phyloP scores from a whole-genome alignment of 2,797 vertebrate species.

The Valencia hispanica region DNA sequence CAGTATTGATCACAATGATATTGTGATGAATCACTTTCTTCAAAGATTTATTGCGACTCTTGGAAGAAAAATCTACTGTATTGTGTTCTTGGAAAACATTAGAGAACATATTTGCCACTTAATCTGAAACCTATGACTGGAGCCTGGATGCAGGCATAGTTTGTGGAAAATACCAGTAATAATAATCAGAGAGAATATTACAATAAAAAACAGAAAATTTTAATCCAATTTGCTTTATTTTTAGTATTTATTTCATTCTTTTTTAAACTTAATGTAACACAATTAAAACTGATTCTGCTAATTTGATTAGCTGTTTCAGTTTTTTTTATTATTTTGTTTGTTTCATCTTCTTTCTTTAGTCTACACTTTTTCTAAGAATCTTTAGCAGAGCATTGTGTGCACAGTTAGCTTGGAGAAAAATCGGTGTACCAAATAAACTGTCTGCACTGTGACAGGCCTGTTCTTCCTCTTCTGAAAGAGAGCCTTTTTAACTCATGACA shows the following conservation, averaged over 20 bases:
- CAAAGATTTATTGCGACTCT: neutral
- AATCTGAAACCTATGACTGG: neutral
- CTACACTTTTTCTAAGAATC: neutral
- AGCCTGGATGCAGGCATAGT: neutral
- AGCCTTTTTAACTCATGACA: constrained; percentile 19
- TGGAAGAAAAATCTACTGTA: neutral
- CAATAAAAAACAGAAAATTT: neutral
- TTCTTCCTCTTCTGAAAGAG: constrained; percentile 22
- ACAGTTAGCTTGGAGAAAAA: constrained; percentile 5
- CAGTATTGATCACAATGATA: neutral
- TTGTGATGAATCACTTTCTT: neutral
- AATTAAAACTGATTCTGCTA: neutral
- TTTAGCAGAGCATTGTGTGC: neutral
- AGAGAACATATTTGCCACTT: neutral
- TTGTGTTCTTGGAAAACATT: neutral
- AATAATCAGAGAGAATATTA: too few species aligned
- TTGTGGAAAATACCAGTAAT: neutral
- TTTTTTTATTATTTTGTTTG: neutral
- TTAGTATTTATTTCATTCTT: too few species aligned
- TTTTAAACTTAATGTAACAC: neutral
- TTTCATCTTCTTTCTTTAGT: neutral
- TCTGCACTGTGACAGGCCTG: neutral
- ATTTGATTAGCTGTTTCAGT: neutral
- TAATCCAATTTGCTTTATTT: neutral
- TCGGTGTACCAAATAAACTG: neutral